These are phyloP conservation scores for Machimus atricapillus DNA, from an alignment of 2,888 invertebrate species.

Conservation along the genomic window DNA sequence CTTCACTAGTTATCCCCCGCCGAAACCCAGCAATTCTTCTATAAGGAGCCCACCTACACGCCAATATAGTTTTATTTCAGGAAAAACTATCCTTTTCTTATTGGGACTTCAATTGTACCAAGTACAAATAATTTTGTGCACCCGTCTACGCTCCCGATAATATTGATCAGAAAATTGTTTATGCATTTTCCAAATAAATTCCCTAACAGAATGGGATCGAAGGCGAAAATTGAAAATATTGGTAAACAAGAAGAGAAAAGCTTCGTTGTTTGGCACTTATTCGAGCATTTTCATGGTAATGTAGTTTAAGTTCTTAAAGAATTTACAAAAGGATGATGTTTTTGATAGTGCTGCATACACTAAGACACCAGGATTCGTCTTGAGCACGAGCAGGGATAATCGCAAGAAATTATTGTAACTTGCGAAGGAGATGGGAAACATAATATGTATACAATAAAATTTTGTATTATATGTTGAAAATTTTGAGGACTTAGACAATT, in stretches of 20 bases:
- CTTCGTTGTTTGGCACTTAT: not conserved
- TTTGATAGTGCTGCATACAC: not conserved
- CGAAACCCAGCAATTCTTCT: too few relatives aligned
- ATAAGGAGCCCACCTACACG: too few relatives aligned
- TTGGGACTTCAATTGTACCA: too few relatives aligned
- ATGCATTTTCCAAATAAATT: conserved; percentile 22
- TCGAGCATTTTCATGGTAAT: not conserved
- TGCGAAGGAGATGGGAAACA: not conserved
- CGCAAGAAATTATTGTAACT: not conserved
- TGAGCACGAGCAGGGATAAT: not conserved
- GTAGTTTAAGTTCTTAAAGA: not conserved
- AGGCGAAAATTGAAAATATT: not conserved
- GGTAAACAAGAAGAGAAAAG: not conserved
- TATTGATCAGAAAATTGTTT: conserved; percentile 2
- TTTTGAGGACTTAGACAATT: too few relatives aligned
- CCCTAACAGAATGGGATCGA: not conserved
- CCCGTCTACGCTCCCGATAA: not conserved
- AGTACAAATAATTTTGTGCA: too few relatives aligned
- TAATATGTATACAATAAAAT: too few relatives aligned
- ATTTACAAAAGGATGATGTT: not conserved
- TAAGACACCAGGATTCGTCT: not conserved
- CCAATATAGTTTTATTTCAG: too few relatives aligned
- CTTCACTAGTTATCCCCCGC: not conserved
- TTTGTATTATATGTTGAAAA: too few relatives aligned
- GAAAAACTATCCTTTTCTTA: too few relatives aligned